These are phyloP conservation scores for Erythrocebus patas DNA, from an alignment of 2,113 vertebrate genomes.

Conservation along the genomic window DNA sequence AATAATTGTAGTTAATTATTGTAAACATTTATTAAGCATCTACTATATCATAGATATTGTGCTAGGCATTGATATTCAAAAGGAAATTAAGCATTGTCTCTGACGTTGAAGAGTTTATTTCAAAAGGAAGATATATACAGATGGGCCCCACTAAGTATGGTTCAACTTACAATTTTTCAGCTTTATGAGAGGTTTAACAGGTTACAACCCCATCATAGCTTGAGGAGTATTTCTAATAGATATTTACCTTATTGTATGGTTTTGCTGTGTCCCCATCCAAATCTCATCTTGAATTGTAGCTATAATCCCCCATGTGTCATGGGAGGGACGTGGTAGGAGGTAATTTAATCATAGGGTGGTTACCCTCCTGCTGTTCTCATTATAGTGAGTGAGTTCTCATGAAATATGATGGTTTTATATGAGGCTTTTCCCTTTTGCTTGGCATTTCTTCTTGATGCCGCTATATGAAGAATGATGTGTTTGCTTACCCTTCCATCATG, in stretches of 20 bases:
- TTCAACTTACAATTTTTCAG: not conserved
- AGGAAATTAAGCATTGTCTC: not conserved
- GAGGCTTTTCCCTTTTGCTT: no score
- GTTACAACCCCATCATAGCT: not conserved
- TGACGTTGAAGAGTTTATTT: not conserved
- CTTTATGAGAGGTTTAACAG: not conserved
- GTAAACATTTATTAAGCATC: not conserved
- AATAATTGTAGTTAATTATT: not conserved
- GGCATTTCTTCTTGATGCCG: no score
- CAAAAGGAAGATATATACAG: not conserved
- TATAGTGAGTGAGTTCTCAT: no score
- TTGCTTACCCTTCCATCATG: no score
- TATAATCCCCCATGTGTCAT: no score
- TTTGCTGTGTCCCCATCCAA: no score
- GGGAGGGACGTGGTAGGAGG: no score
- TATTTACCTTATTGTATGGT: not conserved
- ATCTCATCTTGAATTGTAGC: no score
- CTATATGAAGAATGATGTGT: no score
- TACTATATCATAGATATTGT: not conserved
- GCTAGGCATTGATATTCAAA: not conserved
- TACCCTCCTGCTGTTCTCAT: no score
- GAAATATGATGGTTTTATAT: no score
- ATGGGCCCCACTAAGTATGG: not conserved
- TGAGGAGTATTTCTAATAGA: not conserved
- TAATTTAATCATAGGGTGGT: no score